These are phyloP conservation scores for Synergus itoensis DNA, from an alignment of 2,888 invertebrate genomes.

Conservation along the genomic window DNA sequence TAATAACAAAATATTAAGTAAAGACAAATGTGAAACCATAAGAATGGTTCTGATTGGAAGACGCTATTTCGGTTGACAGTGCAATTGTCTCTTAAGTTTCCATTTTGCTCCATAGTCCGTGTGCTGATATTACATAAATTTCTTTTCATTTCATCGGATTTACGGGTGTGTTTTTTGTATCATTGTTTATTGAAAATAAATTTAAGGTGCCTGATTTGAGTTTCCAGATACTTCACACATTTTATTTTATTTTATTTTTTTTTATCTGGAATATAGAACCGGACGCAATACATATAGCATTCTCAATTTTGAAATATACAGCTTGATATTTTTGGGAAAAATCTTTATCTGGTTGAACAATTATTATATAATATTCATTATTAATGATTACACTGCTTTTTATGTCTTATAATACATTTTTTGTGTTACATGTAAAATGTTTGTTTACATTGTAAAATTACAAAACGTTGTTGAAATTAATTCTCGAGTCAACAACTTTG, in stretches of 20 bases:
- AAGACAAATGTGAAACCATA: conserved; percentile 20
- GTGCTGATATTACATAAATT: background rate
- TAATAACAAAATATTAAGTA: conserved; percentile 17
- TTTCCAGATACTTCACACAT: background rate
- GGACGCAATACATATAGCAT: background rate
- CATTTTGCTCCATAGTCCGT: background rate
- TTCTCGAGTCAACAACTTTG: background rate
- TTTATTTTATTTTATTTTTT: too few relatives aligned
- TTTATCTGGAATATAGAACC: background rate
- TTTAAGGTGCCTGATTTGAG: background rate
- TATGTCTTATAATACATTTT: background rate
- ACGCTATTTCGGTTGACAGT: conserved; percentile 40
- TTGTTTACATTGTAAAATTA: background rate
- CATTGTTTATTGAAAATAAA: background rate
- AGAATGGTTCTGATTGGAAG: conserved; percentile 41
- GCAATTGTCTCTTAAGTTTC: conserved; percentile 17
- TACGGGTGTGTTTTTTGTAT: background rate
- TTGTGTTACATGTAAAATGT: background rate
- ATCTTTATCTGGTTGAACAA: background rate
- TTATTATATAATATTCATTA: conserved; percentile 3
- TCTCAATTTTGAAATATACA: conserved; percentile 2
- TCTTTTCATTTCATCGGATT: background rate
- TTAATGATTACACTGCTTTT: background rate
- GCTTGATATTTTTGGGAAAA: background rate
- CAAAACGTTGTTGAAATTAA: background rate